These are phyloP conservation scores for Thera obeliscata DNA, from an alignment of 2,888 invertebrate genomes.

Conservation along the genomic window DNA sequence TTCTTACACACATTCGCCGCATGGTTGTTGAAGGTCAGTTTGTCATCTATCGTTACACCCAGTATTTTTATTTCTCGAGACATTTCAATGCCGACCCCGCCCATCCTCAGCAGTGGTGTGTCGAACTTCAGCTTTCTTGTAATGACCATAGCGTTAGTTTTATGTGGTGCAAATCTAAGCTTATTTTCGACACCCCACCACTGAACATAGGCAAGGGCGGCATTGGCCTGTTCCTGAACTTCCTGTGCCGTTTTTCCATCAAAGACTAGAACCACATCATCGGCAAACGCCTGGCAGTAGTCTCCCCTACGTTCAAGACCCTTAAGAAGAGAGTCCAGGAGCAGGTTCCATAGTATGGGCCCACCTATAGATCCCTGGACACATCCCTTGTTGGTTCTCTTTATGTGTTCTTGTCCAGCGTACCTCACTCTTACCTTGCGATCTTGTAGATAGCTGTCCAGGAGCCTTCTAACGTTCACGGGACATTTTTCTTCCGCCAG, in stretches of 20 bases:
- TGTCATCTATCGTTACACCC: conserved; percentile 16
- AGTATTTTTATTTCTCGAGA: conserved; percentile 9
- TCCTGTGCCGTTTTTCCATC: conserved; percentile 23
- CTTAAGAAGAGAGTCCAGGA: conserved; percentile 29
- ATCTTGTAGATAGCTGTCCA: conserved; percentile 20
- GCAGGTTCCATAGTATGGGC: conserved; percentile 33
- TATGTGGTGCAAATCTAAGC: background rate
- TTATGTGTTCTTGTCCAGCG: conserved; percentile 23
- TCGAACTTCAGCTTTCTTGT: conserved; percentile 10
- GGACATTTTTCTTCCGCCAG: conserved; percentile 25
- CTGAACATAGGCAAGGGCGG: conserved; percentile 31
- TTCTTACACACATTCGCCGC: too few species aligned
- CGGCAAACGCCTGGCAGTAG: conserved; percentile 34
- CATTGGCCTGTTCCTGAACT: conserved; percentile 27
- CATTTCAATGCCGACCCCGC: conserved; percentile 13
- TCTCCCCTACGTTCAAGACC: background rate
- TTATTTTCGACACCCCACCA: conserved; percentile 20
- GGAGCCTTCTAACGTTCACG: conserved; percentile 7
- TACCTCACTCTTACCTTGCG: conserved; percentile 25
- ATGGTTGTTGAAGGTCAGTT: background rate
- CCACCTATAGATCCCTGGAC: conserved; percentile 12
- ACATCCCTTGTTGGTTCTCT: conserved; percentile 2
- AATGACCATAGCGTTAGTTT: background rate
- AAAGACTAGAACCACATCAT: conserved; percentile 23
- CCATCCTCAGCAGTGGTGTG: background rate